Base-by-base conservation (phyloP, 2,888 invertebrate species). In the Mythimna impura region DNA sequence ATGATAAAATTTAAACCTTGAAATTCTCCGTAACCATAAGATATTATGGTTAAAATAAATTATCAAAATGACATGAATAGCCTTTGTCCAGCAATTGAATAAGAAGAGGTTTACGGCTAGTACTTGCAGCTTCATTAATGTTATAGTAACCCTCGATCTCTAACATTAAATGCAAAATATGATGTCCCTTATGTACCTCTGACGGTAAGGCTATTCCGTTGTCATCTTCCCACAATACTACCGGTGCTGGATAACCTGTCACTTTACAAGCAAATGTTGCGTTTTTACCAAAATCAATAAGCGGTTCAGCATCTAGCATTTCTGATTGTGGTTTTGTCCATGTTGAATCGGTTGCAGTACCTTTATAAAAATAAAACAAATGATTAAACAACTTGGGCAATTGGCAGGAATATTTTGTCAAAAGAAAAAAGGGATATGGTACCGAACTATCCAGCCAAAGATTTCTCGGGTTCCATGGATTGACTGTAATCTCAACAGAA, bases 251-350 rank as follows among this genome's bases (percentile, higher is more conserved):
- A 57, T 90, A 90, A 4, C 90, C 93, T 2, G 73, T 83, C 0
- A 94, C 91, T 88, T 91, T 94, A 69, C 94, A 94, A 2, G 90
- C 92, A 0, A 92, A 25, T 1, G 88, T 92, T 8, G 89, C 73
- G n/a, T 85, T 89, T 12, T 78, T 74, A 2, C 87, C 91, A 67
- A 87, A 95, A 3, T 93, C 87, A 1, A 92, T 66, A n/a, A 81
- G 22, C 22, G 84, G 73, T 9, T 85, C 86, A 0, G 77, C 77
- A 22, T 89, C 88, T 20, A 94, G 82, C 54, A 93, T 88, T 84
- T 91, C 86, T 20, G 89, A 81, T 7, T 66, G 74, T 0, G 93
- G 92, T 58, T 78, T 76, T 0, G 34, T 72, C 85, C 86, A 83
- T 1, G 5, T 74, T n/a, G 84, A 25, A 8, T 82, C 81, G 20